Evolutionary conservation across 2,888 invertebrate species (phyloP).

Genomic region (Rhabditoides inermis): DNA sequence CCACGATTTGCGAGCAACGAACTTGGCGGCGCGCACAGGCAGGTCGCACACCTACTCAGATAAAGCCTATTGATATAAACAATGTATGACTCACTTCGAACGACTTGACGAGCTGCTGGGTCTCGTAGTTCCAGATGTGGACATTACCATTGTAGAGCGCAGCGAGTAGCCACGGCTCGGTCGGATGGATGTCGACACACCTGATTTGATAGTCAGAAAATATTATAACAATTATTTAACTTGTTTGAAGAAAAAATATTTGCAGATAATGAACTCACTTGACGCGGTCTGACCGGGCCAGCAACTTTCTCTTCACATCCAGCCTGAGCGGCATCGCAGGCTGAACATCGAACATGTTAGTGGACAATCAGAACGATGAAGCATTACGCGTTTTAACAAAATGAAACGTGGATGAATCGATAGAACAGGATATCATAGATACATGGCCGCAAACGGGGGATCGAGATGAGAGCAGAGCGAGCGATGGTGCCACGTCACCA

Average conservation of each 20-base stretch:
- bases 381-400: too few relatives aligned
- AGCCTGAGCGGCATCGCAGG: conserved; percentile 72
- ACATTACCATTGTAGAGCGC: conserved; percentile 97
- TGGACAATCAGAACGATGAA: too few relatives aligned
- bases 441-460: neutral
- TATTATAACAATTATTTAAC: too few relatives aligned
- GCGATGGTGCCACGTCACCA: neutral
- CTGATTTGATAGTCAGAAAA: too few relatives aligned
- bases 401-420: neutral
- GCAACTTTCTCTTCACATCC: conserved; percentile 93
- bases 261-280: conserved; percentile 21
- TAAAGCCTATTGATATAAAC: conserved; percentile 34
- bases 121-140: conserved; percentile 98
- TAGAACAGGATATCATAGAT: neutral
- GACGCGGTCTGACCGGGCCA: conserved; percentile 93
- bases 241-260: neutral
- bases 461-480: neutral
- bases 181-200: conserved; percentile 90
- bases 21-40: conserved; percentile 88
- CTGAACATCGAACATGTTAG: too few relatives aligned
- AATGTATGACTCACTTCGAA: conserved; percentile 55
- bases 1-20: conserved; percentile 96
- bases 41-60: conserved; percentile 78
- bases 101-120: conserved; percentile 64
- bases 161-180: conserved; percentile 96